Percentiles rank a stretch among this genome's conserved stretches.
phyloP scores from a whole-genome alignment of 2,888 invertebrate genomes.

The Plagiodera versicolora region DNA sequence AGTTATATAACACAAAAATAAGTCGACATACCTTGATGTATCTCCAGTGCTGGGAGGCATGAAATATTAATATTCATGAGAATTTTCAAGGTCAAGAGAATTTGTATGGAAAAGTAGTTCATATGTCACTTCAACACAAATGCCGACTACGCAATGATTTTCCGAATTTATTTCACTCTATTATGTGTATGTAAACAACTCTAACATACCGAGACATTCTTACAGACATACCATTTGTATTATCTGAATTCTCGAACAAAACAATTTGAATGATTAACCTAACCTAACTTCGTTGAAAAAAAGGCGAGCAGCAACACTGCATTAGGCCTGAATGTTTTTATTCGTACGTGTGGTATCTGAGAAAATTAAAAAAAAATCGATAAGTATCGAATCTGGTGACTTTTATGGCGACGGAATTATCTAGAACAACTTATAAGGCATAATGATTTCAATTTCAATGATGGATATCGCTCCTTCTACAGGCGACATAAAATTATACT shows the following conservation, averaged over 20 bases:
- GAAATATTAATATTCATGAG: constrained; percentile 42
- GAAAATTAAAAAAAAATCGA: no score
- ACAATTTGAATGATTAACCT: no score
- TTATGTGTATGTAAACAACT: background rate
- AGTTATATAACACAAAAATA: constrained; percentile 4
- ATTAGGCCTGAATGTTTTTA: no score
- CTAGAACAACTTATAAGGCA: background rate
- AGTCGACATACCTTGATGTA: constrained; percentile 72
- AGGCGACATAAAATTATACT: constrained; percentile 3
- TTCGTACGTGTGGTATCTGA: no score
- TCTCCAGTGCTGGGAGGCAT: constrained; percentile 73
- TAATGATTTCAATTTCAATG: background rate
- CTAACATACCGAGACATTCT: background rate
- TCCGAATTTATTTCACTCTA: background rate
- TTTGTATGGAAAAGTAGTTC: no score
- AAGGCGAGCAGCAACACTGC: no score
- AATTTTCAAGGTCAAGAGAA: no score
- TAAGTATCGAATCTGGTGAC: background rate
- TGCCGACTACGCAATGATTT: no score
- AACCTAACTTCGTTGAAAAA: no score
- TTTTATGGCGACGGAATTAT: background rate
- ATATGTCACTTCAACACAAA: no score
- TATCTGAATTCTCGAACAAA: no score
- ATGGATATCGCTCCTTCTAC: constrained; percentile 12
- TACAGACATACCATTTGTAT: no score